These are phyloP conservation scores for Lucinisca nassula DNA, from an alignment of 2,888 invertebrate genomes.

Conservation along the genomic window DNA sequence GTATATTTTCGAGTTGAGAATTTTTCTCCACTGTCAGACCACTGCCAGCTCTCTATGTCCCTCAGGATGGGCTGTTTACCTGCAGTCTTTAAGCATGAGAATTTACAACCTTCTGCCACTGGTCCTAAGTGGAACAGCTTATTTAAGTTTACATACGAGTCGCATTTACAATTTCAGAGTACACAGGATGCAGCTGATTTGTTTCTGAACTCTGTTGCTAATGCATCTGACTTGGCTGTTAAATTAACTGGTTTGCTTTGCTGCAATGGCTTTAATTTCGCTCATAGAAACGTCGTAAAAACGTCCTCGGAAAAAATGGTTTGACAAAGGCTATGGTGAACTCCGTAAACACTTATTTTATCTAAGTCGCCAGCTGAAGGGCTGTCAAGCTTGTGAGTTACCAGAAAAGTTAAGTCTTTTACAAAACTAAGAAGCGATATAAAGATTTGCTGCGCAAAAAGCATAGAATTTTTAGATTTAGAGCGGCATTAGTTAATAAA, in stretches of 20 bases:
- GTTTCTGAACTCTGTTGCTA: not conserved
- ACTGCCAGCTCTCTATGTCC: not conserved
- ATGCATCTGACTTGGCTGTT: too few relatives aligned
- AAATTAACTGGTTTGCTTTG: too few relatives aligned
- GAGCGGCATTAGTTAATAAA: not conserved
- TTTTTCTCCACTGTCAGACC: not conserved
- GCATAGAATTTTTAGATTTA: not conserved
- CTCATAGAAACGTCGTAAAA: not conserved
- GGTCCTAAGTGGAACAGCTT: not conserved
- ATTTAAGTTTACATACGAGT: not conserved
- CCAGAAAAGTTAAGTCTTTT: not conserved
- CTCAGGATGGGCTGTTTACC: too few relatives aligned
- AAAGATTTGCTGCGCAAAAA: not conserved
- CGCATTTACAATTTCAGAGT: not conserved
- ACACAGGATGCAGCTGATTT: not conserved
- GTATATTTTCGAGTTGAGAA: not conserved
- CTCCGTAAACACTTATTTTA: too few relatives aligned
- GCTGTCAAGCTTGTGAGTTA: too few relatives aligned
- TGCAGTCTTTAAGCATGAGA: too few relatives aligned
- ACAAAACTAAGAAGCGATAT: not conserved
- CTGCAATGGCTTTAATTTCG: not conserved
- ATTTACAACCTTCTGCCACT: not conserved
- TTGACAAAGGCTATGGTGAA: too few relatives aligned
- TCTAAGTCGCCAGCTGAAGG: too few relatives aligned
- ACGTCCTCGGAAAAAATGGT: not conserved